Evolutionary conservation across 2,113 vertebrate species (phyloP).

Genomic region (Lampris megalopsis): DNA sequence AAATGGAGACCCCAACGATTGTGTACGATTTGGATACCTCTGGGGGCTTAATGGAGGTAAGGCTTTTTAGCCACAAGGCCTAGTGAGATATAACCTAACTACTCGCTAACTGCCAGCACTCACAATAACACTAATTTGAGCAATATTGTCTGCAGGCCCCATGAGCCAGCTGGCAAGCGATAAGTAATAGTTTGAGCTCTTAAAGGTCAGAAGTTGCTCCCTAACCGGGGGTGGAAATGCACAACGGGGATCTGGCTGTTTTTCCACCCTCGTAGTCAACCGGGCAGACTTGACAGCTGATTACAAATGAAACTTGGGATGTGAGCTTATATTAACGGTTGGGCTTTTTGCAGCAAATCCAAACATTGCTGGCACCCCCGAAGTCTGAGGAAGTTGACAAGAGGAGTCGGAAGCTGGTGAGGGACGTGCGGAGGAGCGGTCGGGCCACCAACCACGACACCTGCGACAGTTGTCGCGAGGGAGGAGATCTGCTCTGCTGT

Average conservation of each 20-base stretch:
- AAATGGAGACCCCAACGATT: slow-evolving; percentile 98
- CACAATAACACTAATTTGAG: neutral
- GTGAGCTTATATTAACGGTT: neutral
- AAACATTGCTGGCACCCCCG: slow-evolving; percentile 93
- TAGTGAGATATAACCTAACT: neutral
- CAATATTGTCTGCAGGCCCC: neutral
- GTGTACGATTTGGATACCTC: slow-evolving; percentile 98
- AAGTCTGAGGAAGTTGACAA: slow-evolving; percentile 94
- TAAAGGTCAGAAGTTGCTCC: slow-evolving; percentile 40
- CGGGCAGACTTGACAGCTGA: no score
- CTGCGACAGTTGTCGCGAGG: slow-evolving; percentile 97
- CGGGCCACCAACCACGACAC: slow-evolving; percentile 97
- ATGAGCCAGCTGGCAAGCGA: neutral
- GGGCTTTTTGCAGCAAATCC: slow-evolving; percentile 89
- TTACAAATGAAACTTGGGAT: no score
- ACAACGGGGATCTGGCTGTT: neutral
- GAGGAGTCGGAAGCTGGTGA: slow-evolving; percentile 88
- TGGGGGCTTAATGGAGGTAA: slow-evolving; percentile 97
- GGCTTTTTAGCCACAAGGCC: slow-evolving; percentile 57
- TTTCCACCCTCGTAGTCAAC: neutral
- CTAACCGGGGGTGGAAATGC: neutral
- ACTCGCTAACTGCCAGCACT: neutral
- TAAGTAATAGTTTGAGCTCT: neutral
- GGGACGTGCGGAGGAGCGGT: slow-evolving; percentile 92
- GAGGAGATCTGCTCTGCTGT: slow-evolving; percentile 94